Base-by-base conservation (phyloP, 2,113 vertebrate genomes). In the Tichodroma muraria region DNA sequence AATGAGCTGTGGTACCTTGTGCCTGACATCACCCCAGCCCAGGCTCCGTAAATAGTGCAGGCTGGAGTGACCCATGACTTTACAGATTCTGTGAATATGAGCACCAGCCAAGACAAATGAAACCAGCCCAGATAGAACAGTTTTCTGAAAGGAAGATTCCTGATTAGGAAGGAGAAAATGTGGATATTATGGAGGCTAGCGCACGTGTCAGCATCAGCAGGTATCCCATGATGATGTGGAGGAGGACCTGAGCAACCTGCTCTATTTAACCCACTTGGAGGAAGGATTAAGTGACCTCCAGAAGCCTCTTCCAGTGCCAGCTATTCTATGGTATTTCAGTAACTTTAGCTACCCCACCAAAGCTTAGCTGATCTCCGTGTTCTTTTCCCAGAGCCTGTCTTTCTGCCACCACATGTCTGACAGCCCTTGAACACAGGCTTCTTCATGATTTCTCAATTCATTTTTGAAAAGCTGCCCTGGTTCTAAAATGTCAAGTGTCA, bases 91-190 rank as follows among this genome's bases (percentile, higher is more conserved):
- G 70, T 33, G 57, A 59, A n/a, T n/a, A 12, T 10, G 21, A 85
- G 61, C 61, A 76, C 40, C 44, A 80, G 79, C 63, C 95, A 93
- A 88, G 70, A 85, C 25, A 94, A 94, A 84, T 10, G 0, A 60
- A 57, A 38, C 49, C 47, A 88, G 53, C 27, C 22, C 61, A 73
- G 77, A 76, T 2, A 69, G 52, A 69, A 84, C 35, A 30, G 16
- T 38, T 75, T 72, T 50, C 53, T 42, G 42, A 87, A 50, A 61
- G 50, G 85, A 89, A 90, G 24, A 71, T 77, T 96, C 81, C 94
- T 89, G 94, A 94, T 75, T 79, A 94, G 76, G 69, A 52, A 82
- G 38, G 76, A 93, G 89, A 94, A 93, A 89, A 17, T n/a, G 56
- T 40, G 33, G 70, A 10, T 37, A 12, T 54, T 25, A n/a, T 15